These are phyloP conservation scores for Linhomoeus sp. DNA, from an alignment of 2,888 invertebrate genomes.

Conservation along the genomic window DNA sequence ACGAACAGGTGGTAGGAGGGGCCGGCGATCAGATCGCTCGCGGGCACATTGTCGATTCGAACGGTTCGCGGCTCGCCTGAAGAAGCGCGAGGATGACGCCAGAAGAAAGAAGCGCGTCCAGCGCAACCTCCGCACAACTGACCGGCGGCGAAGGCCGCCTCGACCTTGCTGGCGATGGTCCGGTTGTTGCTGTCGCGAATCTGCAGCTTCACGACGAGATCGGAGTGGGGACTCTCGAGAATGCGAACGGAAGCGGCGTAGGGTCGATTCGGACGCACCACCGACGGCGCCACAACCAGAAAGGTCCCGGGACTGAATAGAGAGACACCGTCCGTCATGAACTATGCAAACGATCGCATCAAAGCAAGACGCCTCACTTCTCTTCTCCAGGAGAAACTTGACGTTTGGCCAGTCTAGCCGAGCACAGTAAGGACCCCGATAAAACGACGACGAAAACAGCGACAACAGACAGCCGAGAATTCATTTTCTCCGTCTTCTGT, in stretches of 20 bases:
- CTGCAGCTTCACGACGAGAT: neutral
- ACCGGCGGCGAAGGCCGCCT: neutral
- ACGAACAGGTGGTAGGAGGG: slow-evolving; percentile 1
- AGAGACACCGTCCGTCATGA: too few relatives aligned
- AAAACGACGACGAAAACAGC: too few relatives aligned
- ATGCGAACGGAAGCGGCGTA: slow-evolving; percentile 15
- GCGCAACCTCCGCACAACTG: too few relatives aligned
- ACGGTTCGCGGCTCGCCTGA: neutral
- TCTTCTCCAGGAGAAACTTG: too few relatives aligned
- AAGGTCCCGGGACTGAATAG: slow-evolving; percentile 9
- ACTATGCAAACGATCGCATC: too few relatives aligned
- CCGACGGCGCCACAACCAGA: slow-evolving; percentile 14
- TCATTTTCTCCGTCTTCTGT: too few relatives aligned
- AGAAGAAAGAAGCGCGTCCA: too few relatives aligned
- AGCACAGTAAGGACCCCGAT: too few relatives aligned
- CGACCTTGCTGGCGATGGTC: neutral
- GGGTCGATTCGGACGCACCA: slow-evolving; percentile 15
- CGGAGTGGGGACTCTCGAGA: slow-evolving; percentile 8
- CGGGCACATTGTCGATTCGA: neutral
- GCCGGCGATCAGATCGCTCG: neutral
- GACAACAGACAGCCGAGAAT: too few relatives aligned
- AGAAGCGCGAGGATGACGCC: neutral
- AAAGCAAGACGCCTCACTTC: too few relatives aligned
- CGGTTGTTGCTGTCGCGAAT: slow-evolving; percentile 2
- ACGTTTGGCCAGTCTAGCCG: too few relatives aligned